Evolutionary conservation across 2,113 vertebrate species (phyloP).

Genomic region (Terrapene triunguis): DNA sequence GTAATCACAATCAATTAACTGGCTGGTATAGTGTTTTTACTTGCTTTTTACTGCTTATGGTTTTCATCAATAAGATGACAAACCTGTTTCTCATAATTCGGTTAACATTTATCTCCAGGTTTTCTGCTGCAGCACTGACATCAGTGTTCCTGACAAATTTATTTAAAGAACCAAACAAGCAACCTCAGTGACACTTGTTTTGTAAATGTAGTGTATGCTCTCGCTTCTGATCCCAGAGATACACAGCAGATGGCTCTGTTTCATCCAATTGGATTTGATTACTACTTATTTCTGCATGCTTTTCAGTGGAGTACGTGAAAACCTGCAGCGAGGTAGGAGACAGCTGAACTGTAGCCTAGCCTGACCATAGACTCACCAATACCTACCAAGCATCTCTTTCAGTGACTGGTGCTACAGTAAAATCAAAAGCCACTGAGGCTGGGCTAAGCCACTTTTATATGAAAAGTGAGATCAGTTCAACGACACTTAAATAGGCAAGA

Average conservation of each 20-base stretch:
- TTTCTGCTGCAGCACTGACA: slow-evolving; percentile 31
- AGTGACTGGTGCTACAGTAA: not conserved
- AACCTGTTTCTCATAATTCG: slow-evolving; percentile 35
- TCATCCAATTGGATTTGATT: slow-evolving; percentile 73
- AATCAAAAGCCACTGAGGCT: not conserved
- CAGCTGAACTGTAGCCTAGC: not conserved
- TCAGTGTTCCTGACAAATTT: slow-evolving; percentile 23
- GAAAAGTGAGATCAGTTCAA: not conserved
- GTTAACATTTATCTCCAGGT: slow-evolving; percentile 68
- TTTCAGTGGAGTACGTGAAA: slow-evolving; percentile 17
- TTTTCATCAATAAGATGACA: slow-evolving; percentile 55
- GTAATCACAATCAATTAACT: slow-evolving; percentile 48
- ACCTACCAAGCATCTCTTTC: not conserved
- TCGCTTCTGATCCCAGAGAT: slow-evolving; percentile 60
- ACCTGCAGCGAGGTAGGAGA: not conserved
- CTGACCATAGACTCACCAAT: not conserved
- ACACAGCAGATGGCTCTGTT: slow-evolving; percentile 69
- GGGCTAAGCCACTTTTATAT: not conserved
- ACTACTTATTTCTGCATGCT: slow-evolving; percentile 50
- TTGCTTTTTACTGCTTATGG: slow-evolving; percentile 42
- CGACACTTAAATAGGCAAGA: not conserved
- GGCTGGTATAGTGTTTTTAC: slow-evolving; percentile 26
- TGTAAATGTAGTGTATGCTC: slow-evolving; percentile 52
- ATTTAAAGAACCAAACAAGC: slow-evolving; percentile 63
- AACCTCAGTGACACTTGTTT: slow-evolving; percentile 62